Evolutionary conservation across 2,888 invertebrate species (phyloP).

Genomic region (Caenorhabditis japonica): DNA sequence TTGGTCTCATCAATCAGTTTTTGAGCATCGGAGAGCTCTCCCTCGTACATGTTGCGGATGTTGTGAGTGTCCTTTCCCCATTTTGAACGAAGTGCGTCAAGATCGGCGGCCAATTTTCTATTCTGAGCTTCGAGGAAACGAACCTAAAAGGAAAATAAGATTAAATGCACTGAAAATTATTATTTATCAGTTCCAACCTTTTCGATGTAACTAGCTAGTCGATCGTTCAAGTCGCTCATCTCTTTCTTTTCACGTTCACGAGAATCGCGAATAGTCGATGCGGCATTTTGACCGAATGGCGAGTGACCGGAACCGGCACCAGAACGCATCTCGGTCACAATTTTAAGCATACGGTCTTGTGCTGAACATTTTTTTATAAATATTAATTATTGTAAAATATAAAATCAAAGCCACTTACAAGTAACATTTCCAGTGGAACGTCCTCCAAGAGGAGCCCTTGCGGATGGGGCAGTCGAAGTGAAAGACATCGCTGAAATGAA

Average conservation of each 20-base stretch:
- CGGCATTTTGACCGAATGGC: conserved; percentile 75
- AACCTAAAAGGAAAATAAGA: conserved; percentile 62
- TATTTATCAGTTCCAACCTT: conserved; percentile 69
- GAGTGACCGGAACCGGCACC: conserved; percentile 58
- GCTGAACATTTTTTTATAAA: conserved; percentile 34
- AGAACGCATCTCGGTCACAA: conserved; percentile 74
- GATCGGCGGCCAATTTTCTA: conserved; percentile 77
- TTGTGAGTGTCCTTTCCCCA: conserved; percentile 77
- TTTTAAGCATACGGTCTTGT: conserved; percentile 73
- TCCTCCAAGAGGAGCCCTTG: conserved; percentile 67
- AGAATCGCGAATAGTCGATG: conserved; percentile 78
- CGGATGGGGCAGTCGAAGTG: conserved; percentile 57
- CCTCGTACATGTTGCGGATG: conserved; percentile 70
- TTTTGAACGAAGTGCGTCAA: conserved; percentile 74
- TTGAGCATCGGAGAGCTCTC: conserved; percentile 66
- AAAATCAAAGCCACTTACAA: conserved; percentile 15
- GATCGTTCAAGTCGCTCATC: conserved; percentile 80
- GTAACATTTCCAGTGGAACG: conserved; percentile 53
- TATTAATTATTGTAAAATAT: too few species aligned
- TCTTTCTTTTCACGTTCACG: conserved; percentile 80
- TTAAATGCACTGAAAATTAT: conserved; percentile 27
- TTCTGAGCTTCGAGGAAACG: conserved; percentile 78
- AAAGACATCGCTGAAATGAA: conserved; percentile 63
- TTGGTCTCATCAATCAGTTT: conserved; percentile 70
- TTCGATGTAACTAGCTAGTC: conserved; percentile 80